Evolutionary conservation across 2,888 invertebrate genomes (phyloP).

Genomic region (Hoplodrina blanda): DNA sequence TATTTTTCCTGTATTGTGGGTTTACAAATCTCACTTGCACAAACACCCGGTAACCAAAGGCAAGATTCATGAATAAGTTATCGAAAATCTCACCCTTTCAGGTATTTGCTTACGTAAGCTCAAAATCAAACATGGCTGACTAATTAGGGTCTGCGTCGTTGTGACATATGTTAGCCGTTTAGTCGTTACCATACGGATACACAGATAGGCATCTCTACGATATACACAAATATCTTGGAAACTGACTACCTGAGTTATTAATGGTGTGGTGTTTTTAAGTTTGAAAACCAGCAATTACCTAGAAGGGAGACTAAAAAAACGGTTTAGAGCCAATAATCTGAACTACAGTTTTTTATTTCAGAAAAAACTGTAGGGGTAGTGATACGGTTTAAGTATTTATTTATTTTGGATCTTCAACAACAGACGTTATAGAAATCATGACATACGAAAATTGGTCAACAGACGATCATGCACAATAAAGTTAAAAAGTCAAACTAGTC

Average conservation of each 20-base stretch:
- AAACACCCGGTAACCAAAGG: not conserved
- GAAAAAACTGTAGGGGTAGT: not conserved
- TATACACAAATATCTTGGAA: conserved; percentile 2
- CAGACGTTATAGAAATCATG: no score
- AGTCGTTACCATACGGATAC: not conserved
- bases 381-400: no score
- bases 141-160: conserved; percentile 48
- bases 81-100: conserved; percentile 18
- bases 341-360: no score
- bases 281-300: not conserved
- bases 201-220: not conserved
- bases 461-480: no score
- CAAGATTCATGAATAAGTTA: conserved; percentile 2
- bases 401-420: no score
- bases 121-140: conserved; percentile 44
- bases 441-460: no score
- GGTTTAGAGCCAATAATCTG: not conserved
- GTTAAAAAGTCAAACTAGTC: no score
- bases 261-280: not conserved
- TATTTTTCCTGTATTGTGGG: no score
- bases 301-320: not conserved
- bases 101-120: conserved; percentile 32
- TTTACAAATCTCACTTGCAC: not conserved
- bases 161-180: conserved; percentile 25
- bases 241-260: conserved; percentile 2